Conservation (phyloP, 2,888 invertebrate species). For the Aphrophora alni region DNA sequence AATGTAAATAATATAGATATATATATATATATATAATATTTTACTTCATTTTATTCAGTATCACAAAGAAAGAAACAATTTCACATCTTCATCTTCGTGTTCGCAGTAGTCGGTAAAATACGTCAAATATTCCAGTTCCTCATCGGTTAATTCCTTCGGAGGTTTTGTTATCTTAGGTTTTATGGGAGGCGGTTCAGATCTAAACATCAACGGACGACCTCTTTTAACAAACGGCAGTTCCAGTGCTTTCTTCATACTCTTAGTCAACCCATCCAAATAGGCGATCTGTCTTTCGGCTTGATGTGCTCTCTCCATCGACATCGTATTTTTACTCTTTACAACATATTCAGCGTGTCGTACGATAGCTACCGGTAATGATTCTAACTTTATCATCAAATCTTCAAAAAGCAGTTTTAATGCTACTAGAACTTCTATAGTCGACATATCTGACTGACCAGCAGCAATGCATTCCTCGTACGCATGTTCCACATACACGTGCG, state of each 20-base stretch:
- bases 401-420: constrained; percentile 36
- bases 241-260: constrained; percentile 36
- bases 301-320: constrained; percentile 35
- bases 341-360: constrained; percentile 27
- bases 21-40: too few species aligned
- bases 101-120: constrained; percentile 28
- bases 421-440: constrained; percentile 38
- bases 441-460: constrained; percentile 28
- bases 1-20: too few species aligned
- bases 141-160: neutral
- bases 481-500: constrained; percentile 28
- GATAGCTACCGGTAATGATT: constrained; percentile 33
- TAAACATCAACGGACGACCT: constrained; percentile 33
- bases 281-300: constrained; percentile 33
- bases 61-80: constrained; percentile 29
- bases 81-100: constrained; percentile 34
- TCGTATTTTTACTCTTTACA: constrained; percentile 17
- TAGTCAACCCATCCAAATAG: constrained; percentile 33
- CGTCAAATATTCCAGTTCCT: constrained; percentile 24
- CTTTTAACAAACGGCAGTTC: constrained; percentile 35
- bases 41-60: too few species aligned
- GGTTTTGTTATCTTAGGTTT: neutral
- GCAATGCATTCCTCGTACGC: constrained; percentile 29
- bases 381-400: constrained; percentile 38
- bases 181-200: constrained; percentile 22